Evolutionary conservation across 2,888 invertebrate genomes (phyloP).

Genomic region (Netelia melanura): DNA sequence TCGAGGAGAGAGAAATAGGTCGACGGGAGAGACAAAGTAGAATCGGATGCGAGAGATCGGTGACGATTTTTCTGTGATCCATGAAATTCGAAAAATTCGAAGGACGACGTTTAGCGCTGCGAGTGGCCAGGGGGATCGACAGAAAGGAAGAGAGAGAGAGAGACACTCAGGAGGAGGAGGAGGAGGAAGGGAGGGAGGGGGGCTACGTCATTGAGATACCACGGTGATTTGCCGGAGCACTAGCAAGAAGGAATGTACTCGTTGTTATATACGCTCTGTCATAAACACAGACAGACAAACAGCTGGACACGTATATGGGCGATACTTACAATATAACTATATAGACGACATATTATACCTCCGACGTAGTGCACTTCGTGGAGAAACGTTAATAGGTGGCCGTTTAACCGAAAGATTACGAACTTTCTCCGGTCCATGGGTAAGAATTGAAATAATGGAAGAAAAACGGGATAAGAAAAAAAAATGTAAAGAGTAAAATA

Average conservation of each 20-base stretch:
- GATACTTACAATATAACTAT: not conserved
- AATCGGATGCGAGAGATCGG: slow-evolving; percentile 64
- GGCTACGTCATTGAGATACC: slow-evolving; percentile 62
- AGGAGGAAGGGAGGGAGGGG: not conserved
- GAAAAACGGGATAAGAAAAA: slow-evolving; percentile 17
- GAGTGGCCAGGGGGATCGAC: not conserved
- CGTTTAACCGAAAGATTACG: not conserved
- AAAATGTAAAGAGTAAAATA: not conserved
- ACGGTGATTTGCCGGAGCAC: slow-evolving; percentile 26
- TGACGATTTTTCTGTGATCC: not conserved
- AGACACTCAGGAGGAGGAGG: no score
- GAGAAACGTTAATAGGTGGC: slow-evolving; percentile 64
- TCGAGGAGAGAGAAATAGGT: no score
- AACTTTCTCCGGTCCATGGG: not conserved
- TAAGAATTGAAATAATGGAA: not conserved
- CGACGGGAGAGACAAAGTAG: no score
- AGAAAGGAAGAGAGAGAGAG: not conserved
- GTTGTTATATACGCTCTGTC: not conserved
- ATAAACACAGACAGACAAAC: not conserved
- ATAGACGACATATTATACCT: slow-evolving; percentile 8
- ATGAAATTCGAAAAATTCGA: not conserved
- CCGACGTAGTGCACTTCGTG: slow-evolving; percentile 17
- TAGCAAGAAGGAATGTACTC: slow-evolving; percentile 44
- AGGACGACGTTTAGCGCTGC: not conserved
- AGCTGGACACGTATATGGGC: not conserved